Conservation (phyloP, 1,140 invertebrate species). For the Tribolium madens region DNA sequence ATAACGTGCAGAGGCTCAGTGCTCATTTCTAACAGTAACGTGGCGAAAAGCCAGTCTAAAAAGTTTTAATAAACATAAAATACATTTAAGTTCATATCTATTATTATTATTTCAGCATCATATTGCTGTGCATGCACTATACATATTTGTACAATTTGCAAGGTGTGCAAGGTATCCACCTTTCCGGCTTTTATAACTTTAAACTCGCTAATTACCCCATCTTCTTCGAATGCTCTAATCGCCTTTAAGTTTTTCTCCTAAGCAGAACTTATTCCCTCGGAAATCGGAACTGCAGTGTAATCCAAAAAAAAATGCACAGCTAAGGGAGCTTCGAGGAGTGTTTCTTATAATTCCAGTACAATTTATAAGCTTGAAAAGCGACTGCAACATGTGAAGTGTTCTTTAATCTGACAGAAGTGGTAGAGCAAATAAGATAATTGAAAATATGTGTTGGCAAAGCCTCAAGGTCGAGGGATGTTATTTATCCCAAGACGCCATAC, state of each 20-base stretch:
- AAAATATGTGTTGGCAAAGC: conserved; percentile 64
- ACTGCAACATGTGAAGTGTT: conserved; percentile 60
- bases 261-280: not conserved
- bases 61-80: conserved; percentile 53
- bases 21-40: conserved; percentile 14
- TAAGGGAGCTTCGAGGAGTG: conserved; percentile 40
- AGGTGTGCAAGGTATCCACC: not conserved
- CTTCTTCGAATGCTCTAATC: not conserved
- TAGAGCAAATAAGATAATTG: conserved; percentile 64
- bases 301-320: not conserved
- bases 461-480: conserved; percentile 64
- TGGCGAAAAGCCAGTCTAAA: conserved; percentile 20
- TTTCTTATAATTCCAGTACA: conserved; percentile 58
- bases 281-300: not conserved
- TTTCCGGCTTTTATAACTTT: conserved; percentile 17
- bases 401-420: conserved; percentile 64
- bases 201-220: conserved; percentile 21
- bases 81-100: conserved; percentile 50
- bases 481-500: conserved; percentile 57
- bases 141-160: conserved; percentile 4
- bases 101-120: conserved; percentile 41
- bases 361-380: conserved; percentile 58
- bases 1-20: conserved; percentile 11
- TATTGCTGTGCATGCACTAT: conserved; percentile 45
- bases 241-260: not conserved